Conservation (phyloP, 1,140 invertebrate species). For the Belonocnema kinseyi region DNA sequence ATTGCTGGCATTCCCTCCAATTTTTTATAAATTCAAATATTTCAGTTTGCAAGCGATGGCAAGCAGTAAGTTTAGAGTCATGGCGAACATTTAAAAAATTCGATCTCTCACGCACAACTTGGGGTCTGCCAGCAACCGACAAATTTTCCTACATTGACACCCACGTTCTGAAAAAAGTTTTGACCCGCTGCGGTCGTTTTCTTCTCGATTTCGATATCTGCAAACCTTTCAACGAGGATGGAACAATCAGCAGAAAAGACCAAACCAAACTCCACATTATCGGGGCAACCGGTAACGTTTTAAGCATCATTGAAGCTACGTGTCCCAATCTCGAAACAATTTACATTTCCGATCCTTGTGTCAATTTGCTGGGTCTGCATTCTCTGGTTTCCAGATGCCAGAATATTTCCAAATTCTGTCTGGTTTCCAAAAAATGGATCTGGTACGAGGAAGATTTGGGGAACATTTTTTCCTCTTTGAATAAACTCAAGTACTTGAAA, state of each 20-base stretch:
- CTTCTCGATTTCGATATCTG: background rate
- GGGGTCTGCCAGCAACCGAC: background rate
- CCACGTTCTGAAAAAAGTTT: background rate
- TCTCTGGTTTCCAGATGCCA: background rate
- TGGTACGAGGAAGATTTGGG: background rate
- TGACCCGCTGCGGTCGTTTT: background rate
- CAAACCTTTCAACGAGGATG: conserved; percentile 6
- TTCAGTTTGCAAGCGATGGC: conserved; percentile 5
- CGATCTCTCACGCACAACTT: background rate
- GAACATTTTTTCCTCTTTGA: background rate
- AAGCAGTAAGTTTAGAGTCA: background rate
- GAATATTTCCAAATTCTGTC: background rate
- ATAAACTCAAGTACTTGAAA: background rate
- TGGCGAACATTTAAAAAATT: conserved; percentile 3
- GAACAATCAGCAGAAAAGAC: conserved; percentile 1
- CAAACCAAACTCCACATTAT: background rate
- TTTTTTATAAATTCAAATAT: background rate
- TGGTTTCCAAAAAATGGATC: background rate
- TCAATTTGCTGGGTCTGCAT: background rate
- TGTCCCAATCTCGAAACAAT: background rate
- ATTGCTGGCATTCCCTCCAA: too few species aligned
- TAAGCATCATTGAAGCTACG: background rate
- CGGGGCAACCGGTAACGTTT: background rate
- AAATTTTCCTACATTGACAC: conserved; percentile 1
- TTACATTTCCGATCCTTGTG: conserved; percentile 7